phyloP scores from a whole-genome alignment of 2,113 vertebrate genomes.

The Larimichthys crocea region DNA sequence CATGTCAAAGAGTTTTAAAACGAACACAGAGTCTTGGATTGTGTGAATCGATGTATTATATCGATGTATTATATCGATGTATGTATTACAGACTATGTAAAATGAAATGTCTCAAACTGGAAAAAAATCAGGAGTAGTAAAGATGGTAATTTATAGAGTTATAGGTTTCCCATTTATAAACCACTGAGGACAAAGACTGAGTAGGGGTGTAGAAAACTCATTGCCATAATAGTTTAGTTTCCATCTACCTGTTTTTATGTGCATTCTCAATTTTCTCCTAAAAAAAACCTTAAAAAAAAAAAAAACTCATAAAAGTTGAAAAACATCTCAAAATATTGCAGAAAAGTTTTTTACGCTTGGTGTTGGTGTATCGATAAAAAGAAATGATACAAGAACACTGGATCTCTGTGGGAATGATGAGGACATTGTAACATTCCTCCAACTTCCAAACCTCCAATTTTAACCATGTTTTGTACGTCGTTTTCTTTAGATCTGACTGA shows the following conservation, averaged over 20 bases:
- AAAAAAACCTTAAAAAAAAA: too few relatives aligned
- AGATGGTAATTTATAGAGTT: not conserved
- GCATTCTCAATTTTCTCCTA: too few relatives aligned
- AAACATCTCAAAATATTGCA: too few relatives aligned
- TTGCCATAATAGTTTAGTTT: not conserved
- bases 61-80: not conserved
- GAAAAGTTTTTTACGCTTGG: too few relatives aligned
- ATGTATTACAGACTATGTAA: not conserved
- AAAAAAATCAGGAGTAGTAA: too few relatives aligned
- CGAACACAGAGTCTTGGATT: not conserved
- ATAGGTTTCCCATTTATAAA: too few relatives aligned
- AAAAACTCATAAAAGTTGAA: too few relatives aligned
- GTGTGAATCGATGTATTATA: not conserved
- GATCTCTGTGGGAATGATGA: too few relatives aligned
- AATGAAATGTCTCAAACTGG: not conserved
- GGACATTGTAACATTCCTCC: too few relatives aligned
- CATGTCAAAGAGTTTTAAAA: slow-evolving; percentile 8
- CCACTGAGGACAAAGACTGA: not conserved
- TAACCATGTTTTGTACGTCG: not conserved
- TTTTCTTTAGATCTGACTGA: not conserved
- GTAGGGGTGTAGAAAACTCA: not conserved
- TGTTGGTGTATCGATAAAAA: too few relatives aligned
- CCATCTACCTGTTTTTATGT: too few relatives aligned
- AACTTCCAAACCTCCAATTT: not conserved
- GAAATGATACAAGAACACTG: too few relatives aligned